A percentile compares a stretch with the other conserved stretches of the same genome.
Evolutionary conservation across 1,140 invertebrate genomes (phyloP).

Genomic region (Yoshiicerus persimilis): DNA sequence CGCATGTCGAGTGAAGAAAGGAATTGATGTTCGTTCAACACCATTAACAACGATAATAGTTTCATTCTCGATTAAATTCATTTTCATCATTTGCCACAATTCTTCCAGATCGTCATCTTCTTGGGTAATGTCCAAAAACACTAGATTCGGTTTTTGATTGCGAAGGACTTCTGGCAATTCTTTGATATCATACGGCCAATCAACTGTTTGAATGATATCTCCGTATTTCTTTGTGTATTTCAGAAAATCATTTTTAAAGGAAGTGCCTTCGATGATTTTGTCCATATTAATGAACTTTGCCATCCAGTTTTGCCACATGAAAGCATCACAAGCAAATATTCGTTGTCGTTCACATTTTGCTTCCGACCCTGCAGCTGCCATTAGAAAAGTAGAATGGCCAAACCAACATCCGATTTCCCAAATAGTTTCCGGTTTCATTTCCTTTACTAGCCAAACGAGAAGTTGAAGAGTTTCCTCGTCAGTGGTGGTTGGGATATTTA

Average conservation of each 20-base stretch:
- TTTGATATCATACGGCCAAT: slow-evolving; percentile 35
- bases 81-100: slow-evolving; percentile 24
- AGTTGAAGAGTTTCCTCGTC: slow-evolving; percentile 34
- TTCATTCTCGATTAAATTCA: slow-evolving; percentile 8
- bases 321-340: slow-evolving; percentile 42
- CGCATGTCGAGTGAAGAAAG: slow-evolving; percentile 32
- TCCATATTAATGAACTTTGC: background rate
- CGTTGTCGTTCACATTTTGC: background rate
- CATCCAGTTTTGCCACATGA: slow-evolving; percentile 42
- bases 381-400: slow-evolving; percentile 31
- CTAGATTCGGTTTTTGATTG: slow-evolving; percentile 22
- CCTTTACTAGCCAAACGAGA: slow-evolving; percentile 23
- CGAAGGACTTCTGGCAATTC: background rate
- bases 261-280: background rate
- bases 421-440: slow-evolving; percentile 6
- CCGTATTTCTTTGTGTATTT: background rate
- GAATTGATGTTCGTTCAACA: background rate
- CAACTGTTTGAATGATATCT: background rate
- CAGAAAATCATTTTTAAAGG: background rate
- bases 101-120: slow-evolving; percentile 34
- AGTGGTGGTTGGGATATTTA: slow-evolving; percentile 36
- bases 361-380: background rate
- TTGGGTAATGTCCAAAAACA: slow-evolving; percentile 38
- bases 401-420: slow-evolving; percentile 42
- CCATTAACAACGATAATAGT: slow-evolving; percentile 36